Percentiles rank a stretch among this genome's conserved stretches.
phyloP scores from a whole-genome alignment of 2,888 invertebrate genomes.

The Lydus trimaculatus region DNA sequence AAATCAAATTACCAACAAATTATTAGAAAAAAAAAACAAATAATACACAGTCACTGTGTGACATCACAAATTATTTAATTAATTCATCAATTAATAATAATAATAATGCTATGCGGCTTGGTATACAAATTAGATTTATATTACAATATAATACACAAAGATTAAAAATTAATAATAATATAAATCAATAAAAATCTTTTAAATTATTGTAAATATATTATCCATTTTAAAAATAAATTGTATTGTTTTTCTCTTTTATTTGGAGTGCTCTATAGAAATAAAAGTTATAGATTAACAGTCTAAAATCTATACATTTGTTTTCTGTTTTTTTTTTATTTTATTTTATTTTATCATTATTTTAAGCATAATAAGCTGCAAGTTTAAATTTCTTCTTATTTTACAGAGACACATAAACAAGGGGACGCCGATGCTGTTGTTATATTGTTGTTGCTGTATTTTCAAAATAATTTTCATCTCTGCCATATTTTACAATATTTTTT shows the following conservation, averaged over 20 bases:
- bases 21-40: slow-evolving; percentile 8
- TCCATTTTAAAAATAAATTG: slow-evolving; percentile 26
- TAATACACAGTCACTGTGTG: slow-evolving; percentile 28
- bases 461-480: slow-evolving; percentile 26
- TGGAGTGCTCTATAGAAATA: slow-evolving; percentile 33
- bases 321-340: background rate
- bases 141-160: slow-evolving; percentile 57
- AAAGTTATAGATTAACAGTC: slow-evolving; percentile 38
- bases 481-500: slow-evolving; percentile 15
- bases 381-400: slow-evolving; percentile 36
- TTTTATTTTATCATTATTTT: too few relatives aligned
- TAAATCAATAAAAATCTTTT: slow-evolving; percentile 37
- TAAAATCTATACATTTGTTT: slow-evolving; percentile 39
- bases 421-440: slow-evolving; percentile 41
- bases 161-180: slow-evolving; percentile 39
- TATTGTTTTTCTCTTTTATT: background rate
- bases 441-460: slow-evolving; percentile 20
- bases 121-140: slow-evolving; percentile 58
- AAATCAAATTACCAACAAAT: background rate
- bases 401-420: slow-evolving; percentile 50
- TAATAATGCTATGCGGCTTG: slow-evolving; percentile 53
- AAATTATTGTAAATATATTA: slow-evolving; percentile 29
- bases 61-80: slow-evolving; percentile 52
- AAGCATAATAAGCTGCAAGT: slow-evolving; percentile 50
- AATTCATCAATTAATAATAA: background rate